phyloP scores from a whole-genome alignment of 1,140 invertebrate genomes.

The Pteromalus puparum region DNA sequence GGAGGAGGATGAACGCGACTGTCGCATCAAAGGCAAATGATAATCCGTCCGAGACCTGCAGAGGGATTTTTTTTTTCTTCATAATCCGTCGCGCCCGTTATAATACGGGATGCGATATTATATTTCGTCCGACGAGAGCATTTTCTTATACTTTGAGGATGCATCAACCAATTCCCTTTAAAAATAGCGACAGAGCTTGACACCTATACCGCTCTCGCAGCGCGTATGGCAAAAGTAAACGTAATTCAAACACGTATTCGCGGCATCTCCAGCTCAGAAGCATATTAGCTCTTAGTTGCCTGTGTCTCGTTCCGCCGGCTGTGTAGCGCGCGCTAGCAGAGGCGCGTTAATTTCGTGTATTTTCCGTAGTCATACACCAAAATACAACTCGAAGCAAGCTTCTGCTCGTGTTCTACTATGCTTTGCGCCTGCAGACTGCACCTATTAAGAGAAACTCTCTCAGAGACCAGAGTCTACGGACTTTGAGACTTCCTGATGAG shows the following conservation, averaged over 20 bases:
- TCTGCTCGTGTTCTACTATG: neutral
- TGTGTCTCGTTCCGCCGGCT: neutral
- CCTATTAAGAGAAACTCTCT: neutral
- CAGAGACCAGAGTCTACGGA: too few species aligned
- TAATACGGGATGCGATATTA: too few species aligned
- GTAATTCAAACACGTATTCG: constrained; percentile 24
- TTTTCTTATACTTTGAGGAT: too few species aligned
- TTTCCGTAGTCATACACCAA: neutral
- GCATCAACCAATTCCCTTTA: too few species aligned
- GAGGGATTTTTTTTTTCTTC: neutral
- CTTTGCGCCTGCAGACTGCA: neutral
- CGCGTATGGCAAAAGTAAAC: constrained; percentile 1
- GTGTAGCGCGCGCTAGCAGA: neutral
- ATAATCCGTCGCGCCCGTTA: neutral
- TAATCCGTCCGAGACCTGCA: neutral
- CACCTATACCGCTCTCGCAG: too few species aligned
- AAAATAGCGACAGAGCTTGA: too few species aligned
- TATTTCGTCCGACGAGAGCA: too few species aligned
- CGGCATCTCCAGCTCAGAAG: neutral
- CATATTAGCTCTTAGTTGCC: constrained; percentile 15
- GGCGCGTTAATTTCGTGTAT: constrained; percentile 26
- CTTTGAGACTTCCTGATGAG: too few species aligned
- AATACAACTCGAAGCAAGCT: neutral
- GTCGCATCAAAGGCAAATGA: neutral
- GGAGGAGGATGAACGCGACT: neutral